Conservation (phyloP, 2,888 invertebrate species). For the Oxyteleia sp. region DNA sequence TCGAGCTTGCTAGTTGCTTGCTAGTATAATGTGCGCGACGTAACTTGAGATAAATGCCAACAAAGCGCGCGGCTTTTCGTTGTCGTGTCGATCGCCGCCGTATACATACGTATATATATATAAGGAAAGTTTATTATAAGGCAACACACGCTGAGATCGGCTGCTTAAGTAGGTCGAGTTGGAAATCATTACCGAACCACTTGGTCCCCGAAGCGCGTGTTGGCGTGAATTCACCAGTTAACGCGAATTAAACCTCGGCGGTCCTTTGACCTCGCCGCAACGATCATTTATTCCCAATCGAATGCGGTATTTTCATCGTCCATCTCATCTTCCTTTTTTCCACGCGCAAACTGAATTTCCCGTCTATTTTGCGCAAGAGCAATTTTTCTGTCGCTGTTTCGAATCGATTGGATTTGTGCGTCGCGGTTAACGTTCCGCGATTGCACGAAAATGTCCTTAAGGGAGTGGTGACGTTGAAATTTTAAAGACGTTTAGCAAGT, state of each 20-base stretch:
- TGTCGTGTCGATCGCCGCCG: slow-evolving; percentile 64
- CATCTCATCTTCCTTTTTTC: background rate
- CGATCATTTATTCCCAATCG: slow-evolving; percentile 22
- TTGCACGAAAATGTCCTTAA: no score
- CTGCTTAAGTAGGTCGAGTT: slow-evolving; percentile 64
- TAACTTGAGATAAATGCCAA: slow-evolving; percentile 58
- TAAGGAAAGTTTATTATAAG: slow-evolving; percentile 63
- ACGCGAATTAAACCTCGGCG: slow-evolving; percentile 40
- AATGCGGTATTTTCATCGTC: background rate
- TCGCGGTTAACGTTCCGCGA: no score
- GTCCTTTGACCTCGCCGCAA: slow-evolving; percentile 56
- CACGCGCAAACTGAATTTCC: slow-evolving; percentile 34
- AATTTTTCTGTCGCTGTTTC: slow-evolving; percentile 31
- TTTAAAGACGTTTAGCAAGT: no score
- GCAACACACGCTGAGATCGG: slow-evolving; percentile 39
- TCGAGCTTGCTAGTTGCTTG: no score
- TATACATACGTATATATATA: slow-evolving; percentile 35
- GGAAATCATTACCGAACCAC: slow-evolving; percentile 61
- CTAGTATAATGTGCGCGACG: no score
- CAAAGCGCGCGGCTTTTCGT: slow-evolving; percentile 61
- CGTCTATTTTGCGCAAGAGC: slow-evolving; percentile 43
- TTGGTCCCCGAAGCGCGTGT: slow-evolving; percentile 64
- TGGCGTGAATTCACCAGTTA: slow-evolving; percentile 58
- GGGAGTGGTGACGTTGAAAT: no score
- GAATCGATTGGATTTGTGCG: no score